A percentile compares a stretch with the other conserved stretches of the same genome.
phyloP scores from a whole-genome alignment of 2,888 invertebrate species.

The Oxytorus armatus region DNA sequence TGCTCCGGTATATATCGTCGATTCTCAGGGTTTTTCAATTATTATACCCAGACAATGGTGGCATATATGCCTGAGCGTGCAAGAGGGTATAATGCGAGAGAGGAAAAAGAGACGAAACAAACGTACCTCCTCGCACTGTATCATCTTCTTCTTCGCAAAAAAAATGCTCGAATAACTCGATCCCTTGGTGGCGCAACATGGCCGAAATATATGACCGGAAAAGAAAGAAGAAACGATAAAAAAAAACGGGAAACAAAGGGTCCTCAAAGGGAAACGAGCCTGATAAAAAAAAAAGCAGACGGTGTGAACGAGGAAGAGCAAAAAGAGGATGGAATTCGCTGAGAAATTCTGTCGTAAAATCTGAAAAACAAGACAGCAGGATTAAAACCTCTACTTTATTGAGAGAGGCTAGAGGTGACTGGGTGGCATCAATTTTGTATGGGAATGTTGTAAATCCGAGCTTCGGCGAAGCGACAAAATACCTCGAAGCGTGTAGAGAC shows the following conservation, averaged over 20 bases:
- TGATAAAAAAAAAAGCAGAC: no score
- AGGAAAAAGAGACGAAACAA: background rate
- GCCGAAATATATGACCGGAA: no score
- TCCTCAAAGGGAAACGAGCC: no score
- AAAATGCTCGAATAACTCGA: no score
- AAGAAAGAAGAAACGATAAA: no score
- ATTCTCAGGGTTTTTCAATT: conserved; percentile 77
- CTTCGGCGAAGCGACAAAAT: conserved; percentile 75
- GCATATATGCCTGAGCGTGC: conserved; percentile 29
- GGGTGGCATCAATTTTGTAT: conserved; percentile 76
- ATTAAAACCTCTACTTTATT: conserved; percentile 47
- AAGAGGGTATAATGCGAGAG: background rate
- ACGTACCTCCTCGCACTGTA: conserved; percentile 12
- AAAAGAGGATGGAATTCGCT: no score
- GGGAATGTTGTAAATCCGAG: conserved; percentile 76
- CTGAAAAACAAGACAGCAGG: background rate
- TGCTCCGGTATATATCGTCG: conserved; percentile 7
- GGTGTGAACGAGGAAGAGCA: no score
- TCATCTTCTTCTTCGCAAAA: no score
- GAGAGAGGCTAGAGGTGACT: conserved; percentile 51
- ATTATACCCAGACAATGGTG: conserved; percentile 74
- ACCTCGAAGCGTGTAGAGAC: conserved; percentile 59
- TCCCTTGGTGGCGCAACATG: no score
- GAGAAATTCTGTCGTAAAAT: no score
- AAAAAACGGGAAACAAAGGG: no score